Base-by-base conservation (phyloP, 2,888 invertebrate genomes). In the Urechis unicinctus region DNA sequence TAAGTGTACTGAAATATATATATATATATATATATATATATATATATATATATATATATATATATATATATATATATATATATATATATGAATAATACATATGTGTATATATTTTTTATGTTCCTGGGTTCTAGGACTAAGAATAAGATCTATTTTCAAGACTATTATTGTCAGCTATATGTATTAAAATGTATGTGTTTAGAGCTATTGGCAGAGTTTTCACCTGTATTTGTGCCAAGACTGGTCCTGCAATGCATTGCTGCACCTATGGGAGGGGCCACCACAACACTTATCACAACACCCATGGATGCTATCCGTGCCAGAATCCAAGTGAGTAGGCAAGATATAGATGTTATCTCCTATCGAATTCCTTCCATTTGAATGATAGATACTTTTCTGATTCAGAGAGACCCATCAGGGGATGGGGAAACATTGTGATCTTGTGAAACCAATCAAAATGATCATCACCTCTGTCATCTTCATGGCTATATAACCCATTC, bases 291-390 rank as follows among this genome's bases (percentile, higher is more conserved):
- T 56, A 82, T 96, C 52, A 95, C 95, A n/a, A 97, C 97, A 81
- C 94, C 95, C 0, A 78, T 97, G 70, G 96, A 97, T 73, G 89
- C 94, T 36, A 88, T 95, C 13, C 82, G 96, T 30, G 92, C 95
- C 0, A 83, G 96, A 67, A 81, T 96, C 47, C 97, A 97, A 85
- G 90, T 89, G 21, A n/a, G 49, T 48, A n/a, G n/a, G n/a, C n/a
- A n/a, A n/a, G n/a, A n/a, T n/a, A n/a, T n/a, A n/a, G n/a, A n/a
- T n/a, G n/a, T n/a, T n/a, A n/a, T n/a, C n/a, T n/a, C n/a, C n/a
- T n/a, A n/a, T n/a, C n/a, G n/a, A n/a, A n/a, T n/a, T n/a, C n/a
- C n/a, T n/a, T n/a, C n/a, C n/a, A n/a, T n/a, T n/a, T n/a, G n/a
- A n/a, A n/a, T n/a, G n/a, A n/a, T n/a, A n/a, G n/a, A n/a, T n/a